Percentiles rank a stretch among this genome's conserved stretches.
phyloP scores from a whole-genome alignment of 2,113 vertebrate species.

The Oxyura jamaicensis region DNA sequence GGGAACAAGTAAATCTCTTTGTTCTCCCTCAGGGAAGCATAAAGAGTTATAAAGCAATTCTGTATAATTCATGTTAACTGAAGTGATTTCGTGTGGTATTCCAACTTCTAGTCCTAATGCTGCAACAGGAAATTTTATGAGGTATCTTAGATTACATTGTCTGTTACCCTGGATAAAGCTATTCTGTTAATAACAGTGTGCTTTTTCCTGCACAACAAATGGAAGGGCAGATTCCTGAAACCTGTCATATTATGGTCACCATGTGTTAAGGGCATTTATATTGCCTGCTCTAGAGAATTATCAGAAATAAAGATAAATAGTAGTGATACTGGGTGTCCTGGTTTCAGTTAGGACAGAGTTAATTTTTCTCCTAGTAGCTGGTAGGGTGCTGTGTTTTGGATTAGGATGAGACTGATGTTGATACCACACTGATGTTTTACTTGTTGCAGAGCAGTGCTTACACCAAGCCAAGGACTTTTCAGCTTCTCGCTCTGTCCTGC shows the following conservation, averaged over 20 bases:
- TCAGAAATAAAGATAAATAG: neutral
- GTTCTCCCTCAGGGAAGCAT: neutral
- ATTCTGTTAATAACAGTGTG: neutral
- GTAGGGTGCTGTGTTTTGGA: too few relatives aligned
- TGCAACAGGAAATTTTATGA: neutral
- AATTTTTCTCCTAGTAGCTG: too few relatives aligned
- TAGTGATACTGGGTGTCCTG: too few relatives aligned
- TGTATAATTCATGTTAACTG: neutral
- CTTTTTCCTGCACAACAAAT: neutral
- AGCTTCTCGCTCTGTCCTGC: too few relatives aligned
- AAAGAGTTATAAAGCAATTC: neutral
- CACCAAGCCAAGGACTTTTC: too few relatives aligned
- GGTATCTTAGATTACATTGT: neutral
- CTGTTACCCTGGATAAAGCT: neutral
- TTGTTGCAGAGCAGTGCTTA: too few relatives aligned
- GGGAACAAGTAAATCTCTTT: neutral
- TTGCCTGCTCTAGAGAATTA: neutral
- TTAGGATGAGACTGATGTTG: too few relatives aligned
- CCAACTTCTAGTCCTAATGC: neutral
- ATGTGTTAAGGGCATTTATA: neutral
- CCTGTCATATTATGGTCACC: neutral
- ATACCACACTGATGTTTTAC: too few relatives aligned
- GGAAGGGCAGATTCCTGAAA: neutral
- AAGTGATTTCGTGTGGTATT: neutral
- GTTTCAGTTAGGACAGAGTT: too few relatives aligned